phyloP scores from a whole-genome alignment of 2,797 vertebrate species.

The Coracias cyanogaster region DNA sequence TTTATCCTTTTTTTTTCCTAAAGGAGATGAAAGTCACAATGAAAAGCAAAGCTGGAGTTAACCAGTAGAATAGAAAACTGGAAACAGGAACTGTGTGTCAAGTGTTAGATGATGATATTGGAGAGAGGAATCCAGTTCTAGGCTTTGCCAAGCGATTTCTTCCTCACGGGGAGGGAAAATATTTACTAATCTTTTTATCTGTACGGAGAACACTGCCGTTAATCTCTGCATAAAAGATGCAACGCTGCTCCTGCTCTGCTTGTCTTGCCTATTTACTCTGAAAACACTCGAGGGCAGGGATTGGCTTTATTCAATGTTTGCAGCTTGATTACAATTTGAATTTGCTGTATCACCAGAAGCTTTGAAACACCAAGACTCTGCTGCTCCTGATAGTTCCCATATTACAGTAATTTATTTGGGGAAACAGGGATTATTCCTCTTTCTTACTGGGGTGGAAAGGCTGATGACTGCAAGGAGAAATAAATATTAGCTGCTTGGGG shows the following conservation, averaged over 20 bases:
- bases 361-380: neutral
- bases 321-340: neutral
- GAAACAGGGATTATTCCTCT: neutral
- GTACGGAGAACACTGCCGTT: neutral
- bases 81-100: rapidly evolving
- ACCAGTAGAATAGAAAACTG: neutral
- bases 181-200: neutral
- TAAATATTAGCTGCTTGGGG: neutral
- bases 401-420: neutral
- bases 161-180: neutral
- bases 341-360: neutral
- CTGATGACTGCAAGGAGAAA: neutral
- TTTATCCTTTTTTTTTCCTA: neutral
- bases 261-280: neutral
- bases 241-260: neutral
- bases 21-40: neutral
- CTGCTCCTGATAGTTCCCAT: neutral
- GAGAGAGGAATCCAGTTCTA: neutral
- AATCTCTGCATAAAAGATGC: neutral
- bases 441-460: neutral
- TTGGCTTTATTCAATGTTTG: neutral
- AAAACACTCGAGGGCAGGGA: neutral
- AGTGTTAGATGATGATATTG: neutral
- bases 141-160: neutral
- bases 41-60: neutral